Evolutionary conservation across 2,113 vertebrate species (phyloP).

Genomic region (Menidia beryllina): DNA sequence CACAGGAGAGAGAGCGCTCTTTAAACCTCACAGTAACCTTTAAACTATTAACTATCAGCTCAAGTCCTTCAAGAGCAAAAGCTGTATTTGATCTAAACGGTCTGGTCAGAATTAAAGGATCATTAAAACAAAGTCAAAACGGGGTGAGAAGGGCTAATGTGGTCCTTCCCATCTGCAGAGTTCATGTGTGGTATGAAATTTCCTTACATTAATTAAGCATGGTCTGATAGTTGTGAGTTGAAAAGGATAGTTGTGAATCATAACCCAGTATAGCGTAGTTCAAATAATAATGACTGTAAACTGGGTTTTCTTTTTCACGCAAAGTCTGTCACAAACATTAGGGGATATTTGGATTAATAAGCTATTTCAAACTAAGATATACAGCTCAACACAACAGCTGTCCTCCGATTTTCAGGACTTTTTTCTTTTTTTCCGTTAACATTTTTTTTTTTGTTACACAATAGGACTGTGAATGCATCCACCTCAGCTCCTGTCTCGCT

Average conservation of each 20-base stretch:
- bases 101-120: constrained; percentile 43
- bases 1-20: constrained; percentile 43
- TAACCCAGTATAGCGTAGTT: background rate
- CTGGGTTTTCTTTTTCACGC: background rate
- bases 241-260: background rate
- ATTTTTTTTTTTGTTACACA: no score
- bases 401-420: background rate
- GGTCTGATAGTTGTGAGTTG: no score
- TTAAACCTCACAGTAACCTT: constrained; percentile 64
- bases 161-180: background rate
- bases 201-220: background rate
- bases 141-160: constrained; percentile 12
- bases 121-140: constrained; percentile 26
- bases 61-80: constrained; percentile 38
- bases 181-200: background rate
- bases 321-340: background rate
- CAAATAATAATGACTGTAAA: background rate
- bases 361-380: background rate
- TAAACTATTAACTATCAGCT: constrained; percentile 59
- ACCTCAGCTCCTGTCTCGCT: no score
- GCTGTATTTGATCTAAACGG: constrained; percentile 43
- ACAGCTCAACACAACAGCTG: background rate
- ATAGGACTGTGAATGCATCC: no score
- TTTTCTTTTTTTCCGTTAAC: no score
- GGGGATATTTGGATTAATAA: background rate